Percentiles rank a stretch among this genome's conserved stretches.
phyloP scores from a whole-genome alignment of 2,888 invertebrate genomes.

The Trachelus iudaicus region DNA sequence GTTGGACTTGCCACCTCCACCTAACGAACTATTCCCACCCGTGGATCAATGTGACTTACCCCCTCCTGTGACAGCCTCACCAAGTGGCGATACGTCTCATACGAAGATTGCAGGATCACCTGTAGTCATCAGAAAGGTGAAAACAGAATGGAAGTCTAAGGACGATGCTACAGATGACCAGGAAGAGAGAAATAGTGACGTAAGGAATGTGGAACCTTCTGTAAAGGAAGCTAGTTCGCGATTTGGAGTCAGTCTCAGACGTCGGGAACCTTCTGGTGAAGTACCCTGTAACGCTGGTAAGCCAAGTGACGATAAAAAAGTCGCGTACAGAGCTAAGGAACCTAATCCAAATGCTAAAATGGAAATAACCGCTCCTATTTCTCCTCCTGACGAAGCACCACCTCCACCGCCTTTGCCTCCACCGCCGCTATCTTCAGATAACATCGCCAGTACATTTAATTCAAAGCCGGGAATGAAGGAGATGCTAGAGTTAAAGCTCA shows the following conservation, averaged over 20 bases:
- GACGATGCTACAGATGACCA: slow-evolving; percentile 55
- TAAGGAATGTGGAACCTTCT: slow-evolving; percentile 74
- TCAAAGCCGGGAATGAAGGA: slow-evolving; percentile 78
- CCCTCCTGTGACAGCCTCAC: slow-evolving; percentile 35
- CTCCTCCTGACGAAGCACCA: slow-evolving; percentile 64
- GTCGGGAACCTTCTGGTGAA: slow-evolving; percentile 72
- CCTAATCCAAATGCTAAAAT: slow-evolving; percentile 58
- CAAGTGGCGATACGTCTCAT: slow-evolving; percentile 41
- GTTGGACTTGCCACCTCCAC: slow-evolving; percentile 80
- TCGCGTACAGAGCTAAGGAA: slow-evolving; percentile 61
- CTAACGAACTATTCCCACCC: slow-evolving; percentile 39
- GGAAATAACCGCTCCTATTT: slow-evolving; percentile 65
- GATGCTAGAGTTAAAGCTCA: slow-evolving; percentile 82
- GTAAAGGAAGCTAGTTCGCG: slow-evolving; percentile 79
- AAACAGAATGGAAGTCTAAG: slow-evolving; percentile 45
- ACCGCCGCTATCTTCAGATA: slow-evolving; percentile 28
- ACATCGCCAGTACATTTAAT: slow-evolving; percentile 54
- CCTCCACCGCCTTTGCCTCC: slow-evolving; percentile 59
- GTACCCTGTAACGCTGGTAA: slow-evolving; percentile 69
- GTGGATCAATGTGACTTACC: slow-evolving; percentile 44
- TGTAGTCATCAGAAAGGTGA: slow-evolving; percentile 52
- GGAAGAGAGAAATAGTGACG: slow-evolving; percentile 66
- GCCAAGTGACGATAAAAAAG: slow-evolving; percentile 62
- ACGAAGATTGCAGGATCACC: slow-evolving; percentile 46
- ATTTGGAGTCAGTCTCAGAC: slow-evolving; percentile 77